Percentiles rank a stretch among this genome's conserved stretches.
Evolutionary conservation across 2,113 vertebrate species (phyloP).

Genomic region (Heteronetta atricapilla): DNA sequence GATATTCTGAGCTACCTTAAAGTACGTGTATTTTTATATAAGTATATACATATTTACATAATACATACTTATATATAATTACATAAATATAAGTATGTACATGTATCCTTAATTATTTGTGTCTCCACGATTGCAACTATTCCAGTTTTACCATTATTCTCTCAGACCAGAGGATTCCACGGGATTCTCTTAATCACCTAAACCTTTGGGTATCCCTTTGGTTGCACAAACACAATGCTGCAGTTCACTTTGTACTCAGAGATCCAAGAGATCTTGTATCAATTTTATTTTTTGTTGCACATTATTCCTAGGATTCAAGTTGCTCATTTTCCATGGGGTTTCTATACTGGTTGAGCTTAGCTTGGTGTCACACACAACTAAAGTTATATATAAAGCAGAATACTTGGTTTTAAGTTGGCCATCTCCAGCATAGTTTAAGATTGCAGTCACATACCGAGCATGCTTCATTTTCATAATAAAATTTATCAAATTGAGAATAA

Average conservation of each 20-base stretch:
- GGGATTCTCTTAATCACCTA: not conserved
- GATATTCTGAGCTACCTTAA: not conserved
- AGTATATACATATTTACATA: not conserved
- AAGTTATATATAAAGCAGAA: not conserved
- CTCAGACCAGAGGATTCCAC: not conserved
- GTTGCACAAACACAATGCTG: not conserved
- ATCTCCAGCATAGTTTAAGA: not conserved
- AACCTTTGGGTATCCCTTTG: not conserved
- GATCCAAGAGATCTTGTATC: not conserved
- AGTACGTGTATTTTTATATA: not conserved
- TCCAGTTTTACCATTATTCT: not conserved
- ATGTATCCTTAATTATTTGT: not conserved
- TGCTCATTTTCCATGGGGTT: not conserved
- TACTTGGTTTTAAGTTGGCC: not conserved
- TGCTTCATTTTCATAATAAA: not conserved
- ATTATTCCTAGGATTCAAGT: not conserved
- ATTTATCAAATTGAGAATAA: not conserved
- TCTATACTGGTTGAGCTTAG: too few species aligned
- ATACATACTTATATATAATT: not conserved
- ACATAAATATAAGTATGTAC: not conserved
- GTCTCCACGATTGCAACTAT: not conserved
- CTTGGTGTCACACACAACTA: too few species aligned
- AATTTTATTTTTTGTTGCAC: not conserved
- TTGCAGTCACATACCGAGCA: not conserved
- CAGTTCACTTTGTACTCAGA: not conserved